phyloP scores from a whole-genome alignment of 2,797 vertebrate species.

The Pithecia hirsuta region DNA sequence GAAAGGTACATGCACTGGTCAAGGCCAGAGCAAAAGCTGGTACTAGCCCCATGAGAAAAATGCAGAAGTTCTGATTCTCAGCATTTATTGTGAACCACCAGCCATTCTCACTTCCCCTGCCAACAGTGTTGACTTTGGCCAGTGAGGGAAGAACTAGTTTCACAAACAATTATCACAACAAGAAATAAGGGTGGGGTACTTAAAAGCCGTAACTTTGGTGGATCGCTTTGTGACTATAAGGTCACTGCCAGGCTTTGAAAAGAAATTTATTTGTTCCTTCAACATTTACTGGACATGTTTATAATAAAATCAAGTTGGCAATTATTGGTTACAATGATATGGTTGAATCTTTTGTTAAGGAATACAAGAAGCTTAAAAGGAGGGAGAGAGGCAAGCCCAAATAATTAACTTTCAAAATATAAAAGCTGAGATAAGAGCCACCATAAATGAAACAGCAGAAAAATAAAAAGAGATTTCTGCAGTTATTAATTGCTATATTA shows the following conservation, averaged over 20 bases:
- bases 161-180: conserved; percentile 73
- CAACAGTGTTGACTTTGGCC: conserved; percentile 60
- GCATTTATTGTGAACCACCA: conserved; percentile 70
- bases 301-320: conserved; percentile 70
- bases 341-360: conserved; percentile 32
- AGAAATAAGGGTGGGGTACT: conserved; percentile 60
- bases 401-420: conserved; percentile 51
- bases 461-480: conserved; percentile 49
- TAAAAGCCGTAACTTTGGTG: conserved; percentile 38
- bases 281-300: conserved; percentile 72
- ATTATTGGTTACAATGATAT: conserved; percentile 60
- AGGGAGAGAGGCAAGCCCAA: conserved; percentile 6
- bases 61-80: conserved; percentile 74
- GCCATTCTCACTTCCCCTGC: conserved; percentile 75
- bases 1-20: conserved; percentile 55
- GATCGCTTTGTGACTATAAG: conserved; percentile 62
- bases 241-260: conserved; percentile 63
- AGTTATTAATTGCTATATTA: conserved; percentile 70
- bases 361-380: conserved; percentile 61
- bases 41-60: conserved; percentile 50
- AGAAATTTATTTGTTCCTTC: conserved; percentile 72
- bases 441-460: conserved; percentile 49
- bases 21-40: conserved; percentile 40
- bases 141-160: conserved; percentile 69
- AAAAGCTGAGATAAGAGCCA: conserved; percentile 6